Evolutionary conservation across 1,140 invertebrate genomes (phyloP).

Genomic region (Nylanderia fulva): DNA sequence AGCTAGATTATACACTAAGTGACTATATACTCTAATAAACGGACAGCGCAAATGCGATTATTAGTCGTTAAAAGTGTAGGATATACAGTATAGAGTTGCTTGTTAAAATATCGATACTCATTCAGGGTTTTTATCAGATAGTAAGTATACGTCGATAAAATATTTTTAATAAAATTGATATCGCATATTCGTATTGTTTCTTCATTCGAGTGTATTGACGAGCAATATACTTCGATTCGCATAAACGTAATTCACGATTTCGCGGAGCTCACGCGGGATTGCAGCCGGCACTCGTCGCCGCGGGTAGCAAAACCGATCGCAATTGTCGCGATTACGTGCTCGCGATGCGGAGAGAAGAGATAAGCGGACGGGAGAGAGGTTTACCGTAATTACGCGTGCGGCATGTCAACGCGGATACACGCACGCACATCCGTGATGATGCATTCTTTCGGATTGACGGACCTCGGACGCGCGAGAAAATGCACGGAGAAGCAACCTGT

Average conservation of each 20-base stretch:
- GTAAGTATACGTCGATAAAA: background rate
- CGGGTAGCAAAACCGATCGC: conserved; percentile 26
- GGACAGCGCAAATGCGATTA: background rate
- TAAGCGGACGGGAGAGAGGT: conserved; percentile 18
- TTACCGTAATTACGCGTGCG: conserved; percentile 44
- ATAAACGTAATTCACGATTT: conserved; percentile 10
- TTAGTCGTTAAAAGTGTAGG: too few relatives aligned
- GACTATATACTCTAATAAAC: background rate
- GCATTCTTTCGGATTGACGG: background rate
- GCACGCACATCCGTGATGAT: conserved; percentile 24
- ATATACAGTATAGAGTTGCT: too few relatives aligned
- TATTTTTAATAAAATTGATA: conserved; percentile 28
- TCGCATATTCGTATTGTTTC: background rate
- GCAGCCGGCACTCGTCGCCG: background rate
- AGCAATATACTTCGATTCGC: conserved; percentile 32
- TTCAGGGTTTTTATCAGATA: too few relatives aligned
- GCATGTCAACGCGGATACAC: conserved; percentile 1
- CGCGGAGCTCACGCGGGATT: background rate
- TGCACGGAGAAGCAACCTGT: background rate
- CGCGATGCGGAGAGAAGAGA: conserved; percentile 31
- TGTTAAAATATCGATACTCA: too few relatives aligned
- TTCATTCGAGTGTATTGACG: background rate
- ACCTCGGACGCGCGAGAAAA: background rate
- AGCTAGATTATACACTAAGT: background rate
- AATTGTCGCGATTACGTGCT: conserved; percentile 38